Percentiles rank a stretch among this genome's conserved stretches.
Evolutionary conservation across 2,113 vertebrate species (phyloP).

Genomic region (Bostrychus sinensis): DNA sequence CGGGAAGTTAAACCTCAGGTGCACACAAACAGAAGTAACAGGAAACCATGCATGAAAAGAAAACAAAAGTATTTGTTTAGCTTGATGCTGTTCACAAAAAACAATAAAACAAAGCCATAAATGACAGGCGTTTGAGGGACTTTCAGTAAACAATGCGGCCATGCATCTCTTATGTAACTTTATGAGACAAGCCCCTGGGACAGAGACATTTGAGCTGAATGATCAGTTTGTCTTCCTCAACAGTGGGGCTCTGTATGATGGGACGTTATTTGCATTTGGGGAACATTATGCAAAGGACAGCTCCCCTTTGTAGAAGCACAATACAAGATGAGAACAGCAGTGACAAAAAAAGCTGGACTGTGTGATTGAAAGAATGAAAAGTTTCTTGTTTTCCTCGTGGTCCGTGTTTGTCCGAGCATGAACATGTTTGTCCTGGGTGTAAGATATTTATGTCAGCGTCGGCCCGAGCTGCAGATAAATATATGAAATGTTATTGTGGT

Average conservation of each 20-base stretch:
- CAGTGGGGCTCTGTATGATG: constrained; percentile 18
- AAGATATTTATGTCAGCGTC: constrained; percentile 58
- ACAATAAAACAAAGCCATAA: background rate
- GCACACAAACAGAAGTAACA: too few relatives aligned
- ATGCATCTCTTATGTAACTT: background rate
- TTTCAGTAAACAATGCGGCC: constrained; percentile 1
- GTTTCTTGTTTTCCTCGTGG: background rate
- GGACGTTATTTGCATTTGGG: constrained; percentile 10
- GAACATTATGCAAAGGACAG: constrained; percentile 6
- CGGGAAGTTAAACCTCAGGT: too few relatives aligned
- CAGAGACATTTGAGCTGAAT: background rate
- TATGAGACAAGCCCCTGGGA: background rate
- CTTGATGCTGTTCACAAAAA: background rate
- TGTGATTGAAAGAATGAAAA: constrained; percentile 39
- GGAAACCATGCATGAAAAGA: background rate
- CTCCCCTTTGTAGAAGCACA: constrained; percentile 28
- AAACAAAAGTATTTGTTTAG: background rate
- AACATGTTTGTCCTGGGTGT: background rate
- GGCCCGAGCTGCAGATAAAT: constrained; percentile 63
- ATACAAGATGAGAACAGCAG: constrained; percentile 18
- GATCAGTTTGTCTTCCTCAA: constrained; percentile 1
- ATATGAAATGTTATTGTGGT: constrained; percentile 79
- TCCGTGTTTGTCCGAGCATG: background rate
- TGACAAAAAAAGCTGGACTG: constrained; percentile 23
- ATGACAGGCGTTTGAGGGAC: background rate